A percentile compares a stretch with the other conserved stretches of the same genome.
phyloP scores from a whole-genome alignment of 2,113 vertebrate genomes.

The Tinamus guttatus region DNA sequence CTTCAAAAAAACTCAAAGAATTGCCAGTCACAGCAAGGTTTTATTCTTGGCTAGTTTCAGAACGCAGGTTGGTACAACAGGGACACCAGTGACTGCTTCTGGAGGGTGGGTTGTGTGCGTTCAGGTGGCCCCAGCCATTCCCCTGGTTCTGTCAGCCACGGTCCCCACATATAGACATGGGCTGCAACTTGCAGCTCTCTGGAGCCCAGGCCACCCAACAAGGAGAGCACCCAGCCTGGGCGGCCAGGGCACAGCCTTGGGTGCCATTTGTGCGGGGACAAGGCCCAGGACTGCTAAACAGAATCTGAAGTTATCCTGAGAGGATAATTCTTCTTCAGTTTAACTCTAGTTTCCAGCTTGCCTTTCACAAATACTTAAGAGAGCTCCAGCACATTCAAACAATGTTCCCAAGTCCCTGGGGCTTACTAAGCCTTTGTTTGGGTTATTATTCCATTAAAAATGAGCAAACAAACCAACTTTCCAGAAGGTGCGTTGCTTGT shows the following conservation, averaged over 20 bases:
- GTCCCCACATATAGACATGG: neutral
- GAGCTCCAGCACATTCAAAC: neutral
- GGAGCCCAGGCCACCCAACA: neutral
- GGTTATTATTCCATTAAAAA: neutral
- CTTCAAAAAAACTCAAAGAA: neutral
- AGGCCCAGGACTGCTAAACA: neutral
- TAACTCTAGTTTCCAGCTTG: neutral
- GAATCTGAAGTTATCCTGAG: neutral
- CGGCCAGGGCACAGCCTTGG: neutral
- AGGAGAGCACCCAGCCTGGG: neutral
- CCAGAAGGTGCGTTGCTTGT: neutral
- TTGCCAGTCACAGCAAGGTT: neutral
- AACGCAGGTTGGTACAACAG: neutral
- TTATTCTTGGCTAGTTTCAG: neutral
- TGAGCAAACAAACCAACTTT: neutral
- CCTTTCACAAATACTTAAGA: neutral
- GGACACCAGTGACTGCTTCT: neutral
- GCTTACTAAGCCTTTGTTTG: neutral
- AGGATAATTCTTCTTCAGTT: neutral
- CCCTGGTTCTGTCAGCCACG: neutral
- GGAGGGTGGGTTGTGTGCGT: fast-evolving
- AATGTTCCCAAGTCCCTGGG: neutral
- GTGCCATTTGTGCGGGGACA: neutral
- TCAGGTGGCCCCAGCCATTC: neutral
- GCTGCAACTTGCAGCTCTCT: neutral